Evolutionary conservation across 2,888 invertebrate species (phyloP), one percentile per base, ranked within the genome.

Genomic region (Caenorhabditis wallacei): DNA sequence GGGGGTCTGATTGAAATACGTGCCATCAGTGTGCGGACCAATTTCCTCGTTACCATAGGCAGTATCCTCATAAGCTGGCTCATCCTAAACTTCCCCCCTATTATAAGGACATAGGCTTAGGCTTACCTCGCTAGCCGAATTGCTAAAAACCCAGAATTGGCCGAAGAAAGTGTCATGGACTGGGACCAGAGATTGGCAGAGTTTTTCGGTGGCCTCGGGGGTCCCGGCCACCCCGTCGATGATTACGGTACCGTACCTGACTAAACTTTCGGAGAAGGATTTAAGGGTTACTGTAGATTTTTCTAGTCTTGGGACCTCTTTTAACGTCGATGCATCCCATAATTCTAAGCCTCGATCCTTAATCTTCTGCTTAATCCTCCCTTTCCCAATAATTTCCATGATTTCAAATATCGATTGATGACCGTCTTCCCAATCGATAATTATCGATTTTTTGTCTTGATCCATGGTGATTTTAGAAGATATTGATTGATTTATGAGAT

Each of bases 21-120:
- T 95, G 71, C 94, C 95, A 90, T 96, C 96, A 2, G 94, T 95
- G 90, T 96, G 96, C 0, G 94, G 94, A 2, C 94, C 95, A 0
- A 96, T 93, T 18, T 94, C 94, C 2, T 94, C 92, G 68, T 94
- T 94, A 0, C 95, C 94, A 89, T 95, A 96, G 0, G 96, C 95
- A 0, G 95, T 95, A 89, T 96, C 96, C 0, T 94, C 94, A 87
- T 95, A 94, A 4, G 94, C 61, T 0, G 75, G 94, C 3, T 84
- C 82, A 48, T 83, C 78, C 80, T 83, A 53, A n/a, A 82, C 2
- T 13, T n/a, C n/a, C n/a, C n/a, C n/a, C n/a, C n/a, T 13, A 43
- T 3, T 3, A 43, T 11, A 16, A 3, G 43, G 43, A 13, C 5
- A 43, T 43, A 13, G 43, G 43, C 7, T 5, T 43, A 2, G 16